Conservation (phyloP, 2,113 vertebrate genomes). For the Thomomys bottae region DNA sequence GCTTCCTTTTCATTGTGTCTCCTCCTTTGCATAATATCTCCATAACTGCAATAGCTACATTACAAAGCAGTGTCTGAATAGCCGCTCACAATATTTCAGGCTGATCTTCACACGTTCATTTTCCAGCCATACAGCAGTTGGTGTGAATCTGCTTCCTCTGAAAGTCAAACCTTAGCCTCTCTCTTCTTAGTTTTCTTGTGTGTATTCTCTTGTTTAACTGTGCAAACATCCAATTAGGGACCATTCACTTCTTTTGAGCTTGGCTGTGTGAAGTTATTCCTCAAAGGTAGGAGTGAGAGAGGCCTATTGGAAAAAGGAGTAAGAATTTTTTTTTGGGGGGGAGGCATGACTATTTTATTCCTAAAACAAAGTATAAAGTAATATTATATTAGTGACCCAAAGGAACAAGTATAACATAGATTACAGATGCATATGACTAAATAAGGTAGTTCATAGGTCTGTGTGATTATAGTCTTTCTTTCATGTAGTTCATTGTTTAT, state of each 20-base stretch:
- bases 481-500: background rate
- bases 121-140: background rate
- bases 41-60: background rate
- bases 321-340: background rate
- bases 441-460: background rate
- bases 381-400: background rate
- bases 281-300: background rate
- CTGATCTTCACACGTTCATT: background rate
- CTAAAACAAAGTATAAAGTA: background rate
- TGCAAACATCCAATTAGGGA: background rate
- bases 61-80: background rate
- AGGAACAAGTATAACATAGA: background rate
- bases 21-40: background rate
- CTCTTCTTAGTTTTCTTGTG: background rate
- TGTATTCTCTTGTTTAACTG: background rate
- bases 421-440: background rate
- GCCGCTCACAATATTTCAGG: background rate
- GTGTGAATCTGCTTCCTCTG: background rate
- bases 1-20: background rate
- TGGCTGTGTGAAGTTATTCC: background rate
- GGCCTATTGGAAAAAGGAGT: background rate
- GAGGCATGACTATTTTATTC: background rate
- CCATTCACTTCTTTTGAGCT: background rate
- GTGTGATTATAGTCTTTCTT: background rate
- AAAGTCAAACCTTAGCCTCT: background rate